Conservation (phyloP, 2,888 invertebrate genomes). For the Mystacides longicornis region DNA sequence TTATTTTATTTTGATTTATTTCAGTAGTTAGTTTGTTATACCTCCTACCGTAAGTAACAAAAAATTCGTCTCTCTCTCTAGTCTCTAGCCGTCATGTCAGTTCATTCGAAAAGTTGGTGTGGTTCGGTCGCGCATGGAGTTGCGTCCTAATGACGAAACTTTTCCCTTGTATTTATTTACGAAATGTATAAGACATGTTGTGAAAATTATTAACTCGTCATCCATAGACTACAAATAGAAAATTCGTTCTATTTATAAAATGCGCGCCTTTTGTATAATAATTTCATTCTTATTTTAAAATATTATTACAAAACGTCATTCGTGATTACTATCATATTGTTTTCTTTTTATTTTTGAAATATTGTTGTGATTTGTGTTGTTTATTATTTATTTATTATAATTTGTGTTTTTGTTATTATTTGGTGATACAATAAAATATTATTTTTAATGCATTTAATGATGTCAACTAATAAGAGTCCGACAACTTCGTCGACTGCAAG, state of each 20-base stretch:
- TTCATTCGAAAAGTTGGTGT: neutral
- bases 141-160: neutral
- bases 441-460: conserved; percentile 16
- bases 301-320: neutral
- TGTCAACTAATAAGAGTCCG: conserved; percentile 27
- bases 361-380: neutral
- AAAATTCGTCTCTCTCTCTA: too few species aligned
- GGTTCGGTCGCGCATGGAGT: neutral
- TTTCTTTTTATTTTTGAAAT: neutral
- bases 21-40: too few species aligned
- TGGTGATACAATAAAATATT: neutral
- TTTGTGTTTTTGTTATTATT: neutral
- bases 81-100: too few species aligned
- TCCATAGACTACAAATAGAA: conserved; percentile 15
- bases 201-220: conserved; percentile 14
- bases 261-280: conserved; percentile 6
- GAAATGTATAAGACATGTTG: neutral
- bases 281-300: neutral
- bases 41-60: too few species aligned
- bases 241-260: conserved; percentile 12
- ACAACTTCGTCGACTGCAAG: conserved; percentile 29
- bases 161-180: neutral
- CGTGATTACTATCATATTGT: neutral
- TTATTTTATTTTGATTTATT: neutral
- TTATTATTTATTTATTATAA: neutral